phyloP scores from a whole-genome alignment of 2,888 invertebrate species.

The Leptopterna dolabrata region DNA sequence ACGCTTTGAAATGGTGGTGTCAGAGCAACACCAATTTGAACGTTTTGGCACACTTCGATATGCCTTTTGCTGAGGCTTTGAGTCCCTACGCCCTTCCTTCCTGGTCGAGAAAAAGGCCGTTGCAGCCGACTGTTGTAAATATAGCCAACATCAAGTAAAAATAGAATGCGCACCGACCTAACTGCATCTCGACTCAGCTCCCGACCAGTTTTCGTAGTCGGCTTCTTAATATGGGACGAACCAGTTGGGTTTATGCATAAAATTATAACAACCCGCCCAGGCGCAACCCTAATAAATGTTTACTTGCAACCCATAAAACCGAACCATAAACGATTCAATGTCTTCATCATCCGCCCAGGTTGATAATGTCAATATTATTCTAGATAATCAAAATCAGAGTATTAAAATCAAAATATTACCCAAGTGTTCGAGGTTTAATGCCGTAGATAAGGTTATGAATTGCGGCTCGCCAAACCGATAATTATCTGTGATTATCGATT shows the following conservation, averaged over 20 bases:
- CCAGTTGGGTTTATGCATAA: background rate
- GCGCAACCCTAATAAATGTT: background rate
- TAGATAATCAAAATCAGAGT: no score
- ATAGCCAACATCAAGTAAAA: constrained; percentile 38
- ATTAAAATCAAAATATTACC: no score
- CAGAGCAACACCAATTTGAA: no score
- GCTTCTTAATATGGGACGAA: background rate
- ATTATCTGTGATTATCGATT: no score
- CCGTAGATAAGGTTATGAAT: no score
- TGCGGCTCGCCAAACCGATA: no score
- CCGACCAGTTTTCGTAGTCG: constrained; percentile 30
- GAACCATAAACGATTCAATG: background rate
- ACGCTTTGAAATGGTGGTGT: no score
- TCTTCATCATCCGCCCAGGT: background rate
- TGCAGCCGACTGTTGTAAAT: background rate
- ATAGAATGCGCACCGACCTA: constrained; percentile 30
- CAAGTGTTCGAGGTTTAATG: no score
- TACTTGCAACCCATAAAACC: background rate
- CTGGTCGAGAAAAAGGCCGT: constrained; percentile 15
- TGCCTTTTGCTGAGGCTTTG: background rate
- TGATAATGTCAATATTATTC: background rate
- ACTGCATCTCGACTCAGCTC: constrained; percentile 15
- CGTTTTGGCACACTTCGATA: no score
- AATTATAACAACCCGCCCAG: background rate
- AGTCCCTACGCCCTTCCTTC: background rate